Percentiles rank a stretch among this genome's conserved stretches.
Evolutionary conservation across 2,888 invertebrate genomes (phyloP).

Genomic region (Caenorhabditis sp.): DNA sequence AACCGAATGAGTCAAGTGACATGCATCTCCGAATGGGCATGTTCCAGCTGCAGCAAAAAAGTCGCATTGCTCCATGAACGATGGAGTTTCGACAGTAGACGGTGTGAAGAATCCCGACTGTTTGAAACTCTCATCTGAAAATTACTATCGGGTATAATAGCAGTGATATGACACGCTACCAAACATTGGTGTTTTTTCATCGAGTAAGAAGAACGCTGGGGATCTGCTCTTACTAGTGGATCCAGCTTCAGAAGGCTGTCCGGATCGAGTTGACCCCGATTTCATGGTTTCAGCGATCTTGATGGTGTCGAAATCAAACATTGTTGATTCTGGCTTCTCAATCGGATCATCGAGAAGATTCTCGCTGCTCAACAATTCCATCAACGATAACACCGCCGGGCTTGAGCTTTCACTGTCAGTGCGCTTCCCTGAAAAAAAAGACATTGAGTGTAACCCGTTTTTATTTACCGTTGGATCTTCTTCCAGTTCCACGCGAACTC

Average conservation of each 20-base stretch:
- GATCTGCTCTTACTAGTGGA: conserved; percentile 14
- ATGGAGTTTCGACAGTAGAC: conserved; percentile 1
- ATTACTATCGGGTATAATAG: neutral
- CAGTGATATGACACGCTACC: neutral
- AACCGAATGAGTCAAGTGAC: conserved; percentile 44
- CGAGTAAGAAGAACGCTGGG: conserved; percentile 20
- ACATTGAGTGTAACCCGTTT: too few relatives aligned
- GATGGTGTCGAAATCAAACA: conserved; percentile 58
- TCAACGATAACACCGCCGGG: conserved; percentile 39
- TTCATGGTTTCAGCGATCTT: conserved; percentile 47
- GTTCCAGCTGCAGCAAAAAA: conserved; percentile 57
- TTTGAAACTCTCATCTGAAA: conserved; percentile 27
- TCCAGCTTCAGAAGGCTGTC: conserved; percentile 1
- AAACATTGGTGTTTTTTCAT: conserved; percentile 22
- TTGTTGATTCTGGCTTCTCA: conserved; percentile 25
- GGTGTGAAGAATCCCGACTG: conserved; percentile 17
- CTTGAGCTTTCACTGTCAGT: conserved; percentile 33
- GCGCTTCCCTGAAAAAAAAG: neutral
- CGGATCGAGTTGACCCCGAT: neutral
- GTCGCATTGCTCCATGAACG: conserved; percentile 53
- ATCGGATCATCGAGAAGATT: conserved; percentile 31
- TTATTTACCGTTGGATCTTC: neutral
- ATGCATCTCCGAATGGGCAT: conserved; percentile 63
- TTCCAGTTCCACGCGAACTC: neutral
- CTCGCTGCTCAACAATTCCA: conserved; percentile 56